Conservation (phyloP, 2,888 invertebrate genomes). For the Caenorhabditis plicata region DNA sequence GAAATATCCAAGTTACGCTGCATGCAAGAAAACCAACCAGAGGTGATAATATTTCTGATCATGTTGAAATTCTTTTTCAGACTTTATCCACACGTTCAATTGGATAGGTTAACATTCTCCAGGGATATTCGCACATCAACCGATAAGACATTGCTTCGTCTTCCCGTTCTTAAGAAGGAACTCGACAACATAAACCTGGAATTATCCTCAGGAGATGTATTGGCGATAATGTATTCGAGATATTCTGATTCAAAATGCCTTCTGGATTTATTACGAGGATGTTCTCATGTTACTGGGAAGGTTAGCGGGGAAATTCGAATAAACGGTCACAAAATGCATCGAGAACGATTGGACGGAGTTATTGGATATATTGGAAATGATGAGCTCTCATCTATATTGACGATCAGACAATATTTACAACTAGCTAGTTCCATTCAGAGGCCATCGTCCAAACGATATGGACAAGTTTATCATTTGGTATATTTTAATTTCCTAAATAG, state of each 20-base stretch:
- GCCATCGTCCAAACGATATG: slow-evolving; percentile 33
- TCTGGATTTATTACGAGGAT: slow-evolving; percentile 82
- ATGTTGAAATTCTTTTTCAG: slow-evolving; percentile 12
- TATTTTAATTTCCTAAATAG: neutral
- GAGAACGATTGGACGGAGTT: slow-evolving; percentile 73
- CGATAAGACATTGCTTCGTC: slow-evolving; percentile 65
- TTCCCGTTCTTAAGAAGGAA: slow-evolving; percentile 68
- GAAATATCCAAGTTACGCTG: slow-evolving; percentile 14
- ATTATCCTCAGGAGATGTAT: slow-evolving; percentile 84
- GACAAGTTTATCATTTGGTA: slow-evolving; percentile 55
- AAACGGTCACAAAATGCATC: slow-evolving; percentile 81
- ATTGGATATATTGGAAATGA: slow-evolving; percentile 75
- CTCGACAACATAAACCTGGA: slow-evolving; percentile 82
- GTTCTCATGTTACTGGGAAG: slow-evolving; percentile 71
- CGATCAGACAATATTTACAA: slow-evolving; percentile 81
- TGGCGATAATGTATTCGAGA: slow-evolving; percentile 83
- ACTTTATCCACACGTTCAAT: slow-evolving; percentile 69
- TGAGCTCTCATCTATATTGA: slow-evolving; percentile 81
- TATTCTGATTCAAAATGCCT: slow-evolving; percentile 80
- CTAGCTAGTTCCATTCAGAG: slow-evolving; percentile 18
- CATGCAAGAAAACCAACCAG: slow-evolving; percentile 4
- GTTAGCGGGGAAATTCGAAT: slow-evolving; percentile 79
- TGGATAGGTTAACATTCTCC: slow-evolving; percentile 74
- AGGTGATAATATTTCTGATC: neutral
- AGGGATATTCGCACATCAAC: slow-evolving; percentile 67